Evolutionary conservation across 2,888 invertebrate genomes (phyloP).

Genomic region (Leptinotarsa rubiginosa): DNA sequence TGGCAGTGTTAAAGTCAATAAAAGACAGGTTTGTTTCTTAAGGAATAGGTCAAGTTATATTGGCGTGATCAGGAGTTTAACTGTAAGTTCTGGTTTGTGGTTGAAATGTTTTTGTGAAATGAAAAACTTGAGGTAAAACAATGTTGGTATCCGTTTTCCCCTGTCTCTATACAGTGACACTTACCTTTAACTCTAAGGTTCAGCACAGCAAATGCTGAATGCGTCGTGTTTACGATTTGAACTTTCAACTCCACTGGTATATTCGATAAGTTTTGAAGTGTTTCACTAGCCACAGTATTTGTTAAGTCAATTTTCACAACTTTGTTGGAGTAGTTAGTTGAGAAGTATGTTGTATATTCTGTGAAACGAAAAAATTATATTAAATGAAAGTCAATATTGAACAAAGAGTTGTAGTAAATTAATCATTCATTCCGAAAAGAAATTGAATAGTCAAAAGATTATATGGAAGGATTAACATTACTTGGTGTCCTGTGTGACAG

Average conservation of each 20-base stretch:
- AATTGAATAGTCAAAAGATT: too few species aligned
- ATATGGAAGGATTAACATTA: too few species aligned
- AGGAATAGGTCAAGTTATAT: too few species aligned
- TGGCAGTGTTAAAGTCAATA: too few species aligned
- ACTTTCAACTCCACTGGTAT: slow-evolving; percentile 22
- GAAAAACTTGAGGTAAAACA: not conserved
- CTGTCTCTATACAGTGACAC: not conserved
- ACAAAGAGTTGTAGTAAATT: too few species aligned
- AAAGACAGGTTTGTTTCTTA: too few species aligned
- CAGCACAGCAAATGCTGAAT: slow-evolving; percentile 25
- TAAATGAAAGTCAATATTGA: not conserved
- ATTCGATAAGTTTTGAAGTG: slow-evolving; percentile 3
- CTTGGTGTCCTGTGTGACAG: too few species aligned
- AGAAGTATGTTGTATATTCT: slow-evolving; percentile 37
- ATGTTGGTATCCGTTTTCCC: not conserved
- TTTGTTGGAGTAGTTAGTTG: slow-evolving; percentile 32
- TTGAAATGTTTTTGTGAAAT: too few species aligned
- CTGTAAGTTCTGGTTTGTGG: too few species aligned
- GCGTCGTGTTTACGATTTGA: slow-evolving; percentile 23
- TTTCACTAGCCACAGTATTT: slow-evolving; percentile 7
- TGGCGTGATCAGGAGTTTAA: too few species aligned
- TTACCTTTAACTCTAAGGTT: slow-evolving; percentile 34
- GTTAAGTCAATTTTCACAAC: slow-evolving; percentile 10
- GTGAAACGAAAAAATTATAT: slow-evolving; percentile 26
- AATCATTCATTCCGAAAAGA: too few species aligned